These are phyloP conservation scores for Drosophila watanabei DNA, from an alignment of 1,140 invertebrate species.

Conservation along the genomic window DNA sequence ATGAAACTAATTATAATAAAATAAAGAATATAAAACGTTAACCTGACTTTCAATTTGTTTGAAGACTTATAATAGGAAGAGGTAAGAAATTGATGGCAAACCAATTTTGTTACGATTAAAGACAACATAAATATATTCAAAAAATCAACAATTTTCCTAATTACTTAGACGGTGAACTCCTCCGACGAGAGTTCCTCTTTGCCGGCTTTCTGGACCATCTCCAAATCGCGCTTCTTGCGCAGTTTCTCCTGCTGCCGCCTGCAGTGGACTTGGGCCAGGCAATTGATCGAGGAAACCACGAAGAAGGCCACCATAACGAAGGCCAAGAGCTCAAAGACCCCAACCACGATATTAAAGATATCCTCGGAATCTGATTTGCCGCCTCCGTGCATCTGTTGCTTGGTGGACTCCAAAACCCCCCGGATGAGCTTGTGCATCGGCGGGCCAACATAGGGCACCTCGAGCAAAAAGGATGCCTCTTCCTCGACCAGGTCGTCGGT, in stretches of 20 bases:
- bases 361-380: constrained; percentile 4
- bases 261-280: constrained; percentile 97
- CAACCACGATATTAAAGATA: constrained; percentile 88
- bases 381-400: constrained; percentile 92
- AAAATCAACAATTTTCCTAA: neutral
- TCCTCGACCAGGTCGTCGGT: constrained; percentile 95
- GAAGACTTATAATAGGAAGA: neutral
- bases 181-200: neutral
- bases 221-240: constrained; percentile 1
- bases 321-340: constrained; percentile 96
- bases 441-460: constrained; percentile 92
- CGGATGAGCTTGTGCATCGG: constrained; percentile 94
- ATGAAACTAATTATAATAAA: constrained; percentile 74
- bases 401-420: constrained; percentile 94
- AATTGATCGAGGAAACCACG: constrained; percentile 97
- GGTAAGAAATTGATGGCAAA: neutral
- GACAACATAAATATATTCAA: neutral
- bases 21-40: constrained; percentile 81
- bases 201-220: constrained; percentile 11
- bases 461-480: constrained; percentile 90
- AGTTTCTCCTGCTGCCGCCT: constrained; percentile 88
- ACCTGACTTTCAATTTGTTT: neutral
- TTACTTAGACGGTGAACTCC: neutral
- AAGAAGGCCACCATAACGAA: constrained; percentile 97
- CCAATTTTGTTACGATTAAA: constrained; percentile 2